phyloP scores from a whole-genome alignment of 2,888 invertebrate genomes.

The Macrosiphum euphorbiae region DNA sequence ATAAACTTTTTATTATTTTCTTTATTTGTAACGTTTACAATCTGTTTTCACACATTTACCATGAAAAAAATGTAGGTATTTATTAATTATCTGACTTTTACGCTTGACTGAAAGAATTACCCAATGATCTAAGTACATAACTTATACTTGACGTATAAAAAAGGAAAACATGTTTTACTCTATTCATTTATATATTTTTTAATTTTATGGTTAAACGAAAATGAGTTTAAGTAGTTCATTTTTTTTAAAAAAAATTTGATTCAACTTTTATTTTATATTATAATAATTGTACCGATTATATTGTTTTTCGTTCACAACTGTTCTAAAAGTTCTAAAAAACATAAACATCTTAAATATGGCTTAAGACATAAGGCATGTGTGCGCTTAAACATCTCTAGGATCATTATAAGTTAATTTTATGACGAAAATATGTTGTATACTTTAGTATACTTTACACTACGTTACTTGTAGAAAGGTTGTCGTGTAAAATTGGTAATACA shows the following conservation, averaged over 20 bases:
- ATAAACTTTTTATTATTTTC: too few relatives aligned
- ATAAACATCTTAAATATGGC: background rate
- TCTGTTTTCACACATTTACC: background rate
- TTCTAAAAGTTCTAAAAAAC: background rate
- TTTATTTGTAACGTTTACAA: background rate
- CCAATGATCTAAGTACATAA: background rate
- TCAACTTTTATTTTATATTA: background rate
- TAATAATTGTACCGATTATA: background rate
- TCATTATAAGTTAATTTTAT: background rate
- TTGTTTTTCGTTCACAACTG: background rate
- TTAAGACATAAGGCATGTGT: background rate
- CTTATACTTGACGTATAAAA: background rate
- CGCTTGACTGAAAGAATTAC: background rate
- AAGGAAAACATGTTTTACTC: background rate
- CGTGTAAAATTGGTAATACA: background rate
- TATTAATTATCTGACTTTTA: background rate
- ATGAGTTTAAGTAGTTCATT: background rate
- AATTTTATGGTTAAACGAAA: background rate
- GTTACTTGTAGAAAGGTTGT: background rate
- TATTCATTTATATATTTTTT: background rate
- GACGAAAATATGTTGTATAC: background rate
- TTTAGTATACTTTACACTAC: background rate
- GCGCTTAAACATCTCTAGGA: background rate
- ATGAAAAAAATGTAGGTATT: background rate
- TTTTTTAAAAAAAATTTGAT: background rate